phyloP scores from a whole-genome alignment of 2,888 invertebrate species.

The Sarcophaga caerulescens region DNA sequence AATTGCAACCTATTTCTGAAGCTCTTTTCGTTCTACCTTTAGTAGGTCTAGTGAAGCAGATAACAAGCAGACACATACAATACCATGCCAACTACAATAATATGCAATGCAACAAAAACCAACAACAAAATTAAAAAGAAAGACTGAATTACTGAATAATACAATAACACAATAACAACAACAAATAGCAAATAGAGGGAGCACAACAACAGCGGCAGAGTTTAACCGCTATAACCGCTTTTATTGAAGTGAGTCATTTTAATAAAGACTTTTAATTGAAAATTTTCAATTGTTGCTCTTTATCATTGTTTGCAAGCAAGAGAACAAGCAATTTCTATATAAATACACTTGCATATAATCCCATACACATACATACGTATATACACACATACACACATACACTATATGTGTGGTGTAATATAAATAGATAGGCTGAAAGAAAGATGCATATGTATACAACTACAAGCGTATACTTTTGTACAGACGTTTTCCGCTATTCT shows the following conservation, averaged over 20 bases:
- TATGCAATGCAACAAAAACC: not conserved
- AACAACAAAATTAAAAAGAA: constrained; percentile 23
- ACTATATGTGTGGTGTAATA: not conserved
- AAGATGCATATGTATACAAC: not conserved
- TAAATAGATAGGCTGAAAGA: not conserved
- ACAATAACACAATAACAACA: constrained; percentile 49
- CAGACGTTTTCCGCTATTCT: constrained; percentile 18
- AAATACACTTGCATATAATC: not conserved
- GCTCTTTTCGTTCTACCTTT: constrained; percentile 20
- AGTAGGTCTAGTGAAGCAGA: constrained; percentile 46
- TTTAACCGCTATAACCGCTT: constrained; percentile 58
- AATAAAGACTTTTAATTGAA: constrained; percentile 73
- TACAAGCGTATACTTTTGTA: not conserved
- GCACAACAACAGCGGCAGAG: constrained; percentile 29
- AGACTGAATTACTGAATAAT: constrained; percentile 47
- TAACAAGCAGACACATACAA: constrained; percentile 16
- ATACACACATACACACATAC: not conserved
- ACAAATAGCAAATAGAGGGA: not conserved
- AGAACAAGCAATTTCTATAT: constrained; percentile 27
- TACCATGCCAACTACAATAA: not conserved
- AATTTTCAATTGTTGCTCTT: constrained; percentile 69
- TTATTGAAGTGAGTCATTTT: constrained; percentile 70
- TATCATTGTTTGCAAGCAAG: constrained; percentile 51
- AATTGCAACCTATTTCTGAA: constrained; percentile 34
- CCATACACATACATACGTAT: not conserved